phyloP scores from a whole-genome alignment of 2,888 invertebrate species.

The Chrysomela aeneicollis region DNA sequence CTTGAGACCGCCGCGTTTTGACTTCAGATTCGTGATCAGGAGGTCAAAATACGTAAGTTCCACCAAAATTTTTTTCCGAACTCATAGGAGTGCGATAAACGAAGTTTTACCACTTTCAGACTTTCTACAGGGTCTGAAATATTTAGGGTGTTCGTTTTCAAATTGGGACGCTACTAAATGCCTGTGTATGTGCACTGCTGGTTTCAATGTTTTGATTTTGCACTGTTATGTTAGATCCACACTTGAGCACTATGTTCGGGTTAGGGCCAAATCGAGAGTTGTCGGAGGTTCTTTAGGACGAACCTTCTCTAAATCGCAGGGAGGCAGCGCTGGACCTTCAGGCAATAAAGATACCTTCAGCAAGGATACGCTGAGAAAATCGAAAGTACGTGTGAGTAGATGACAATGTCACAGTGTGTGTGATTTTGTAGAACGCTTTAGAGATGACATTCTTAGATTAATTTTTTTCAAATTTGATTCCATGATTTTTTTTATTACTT shows the following conservation, averaged over 20 bases:
- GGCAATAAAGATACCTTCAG: constrained; percentile 61
- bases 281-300: constrained; percentile 72
- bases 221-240: constrained; percentile 61
- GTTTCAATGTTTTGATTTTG: constrained; percentile 56
- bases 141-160: too few relatives aligned
- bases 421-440: too few relatives aligned
- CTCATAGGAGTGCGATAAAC: too few relatives aligned
- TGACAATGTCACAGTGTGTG: too few relatives aligned
- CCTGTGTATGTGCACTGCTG: constrained; percentile 57
- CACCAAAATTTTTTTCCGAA: too few relatives aligned
- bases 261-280: constrained; percentile 70
- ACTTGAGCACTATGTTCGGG: constrained; percentile 65
- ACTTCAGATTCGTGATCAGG: too few relatives aligned
- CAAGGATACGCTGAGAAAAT: constrained; percentile 54
- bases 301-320: constrained; percentile 71
- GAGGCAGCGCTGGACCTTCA: constrained; percentile 60
- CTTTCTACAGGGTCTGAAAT: too few relatives aligned
- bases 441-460: too few relatives aligned
- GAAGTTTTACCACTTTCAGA: too few relatives aligned
- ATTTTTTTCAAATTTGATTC: not conserved
- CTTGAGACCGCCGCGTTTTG: too few relatives aligned
- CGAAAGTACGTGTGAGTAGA: constrained; percentile 44
- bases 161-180: too few relatives aligned
- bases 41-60: too few relatives aligned
- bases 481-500: not conserved